phyloP scores from a whole-genome alignment of 2,888 invertebrate species.

The Clitarchus hookeri region DNA sequence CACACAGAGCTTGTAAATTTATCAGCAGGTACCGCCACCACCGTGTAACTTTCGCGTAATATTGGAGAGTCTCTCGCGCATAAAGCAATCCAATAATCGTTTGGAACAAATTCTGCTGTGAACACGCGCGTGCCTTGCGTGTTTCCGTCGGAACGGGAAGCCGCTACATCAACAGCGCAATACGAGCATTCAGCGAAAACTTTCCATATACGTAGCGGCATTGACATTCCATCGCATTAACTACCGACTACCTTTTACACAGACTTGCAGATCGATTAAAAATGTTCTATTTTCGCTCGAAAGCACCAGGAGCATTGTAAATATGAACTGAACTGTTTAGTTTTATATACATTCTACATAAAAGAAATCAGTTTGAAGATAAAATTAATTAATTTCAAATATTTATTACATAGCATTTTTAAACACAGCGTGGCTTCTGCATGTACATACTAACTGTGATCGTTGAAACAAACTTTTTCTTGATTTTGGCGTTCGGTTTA shows the following conservation, averaged over 20 bases:
- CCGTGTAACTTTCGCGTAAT: neutral
- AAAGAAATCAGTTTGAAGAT: too few species aligned
- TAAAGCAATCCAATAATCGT: slow-evolving; percentile 1
- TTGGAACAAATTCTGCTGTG: neutral
- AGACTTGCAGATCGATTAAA: neutral
- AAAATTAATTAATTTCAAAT: too few species aligned
- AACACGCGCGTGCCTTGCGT: neutral
- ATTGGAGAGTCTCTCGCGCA: neutral
- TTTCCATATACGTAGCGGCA: neutral
- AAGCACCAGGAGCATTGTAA: neutral
- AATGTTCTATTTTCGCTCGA: neutral
- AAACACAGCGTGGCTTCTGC: too few species aligned
- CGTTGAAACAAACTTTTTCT: too few species aligned
- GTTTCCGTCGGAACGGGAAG: neutral
- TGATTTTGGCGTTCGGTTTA: too few species aligned
- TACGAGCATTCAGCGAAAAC: neutral
- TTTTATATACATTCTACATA: too few species aligned
- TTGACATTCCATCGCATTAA: neutral
- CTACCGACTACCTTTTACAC: neutral
- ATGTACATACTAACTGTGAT: too few species aligned
- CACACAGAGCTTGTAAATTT: neutral
- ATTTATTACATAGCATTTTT: too few species aligned
- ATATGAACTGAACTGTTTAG: neutral
- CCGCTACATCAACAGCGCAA: neutral
- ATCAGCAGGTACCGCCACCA: neutral